These are phyloP conservation scores for Anagyrus pseudococci DNA, from an alignment of 2,888 invertebrate species.

Conservation along the genomic window DNA sequence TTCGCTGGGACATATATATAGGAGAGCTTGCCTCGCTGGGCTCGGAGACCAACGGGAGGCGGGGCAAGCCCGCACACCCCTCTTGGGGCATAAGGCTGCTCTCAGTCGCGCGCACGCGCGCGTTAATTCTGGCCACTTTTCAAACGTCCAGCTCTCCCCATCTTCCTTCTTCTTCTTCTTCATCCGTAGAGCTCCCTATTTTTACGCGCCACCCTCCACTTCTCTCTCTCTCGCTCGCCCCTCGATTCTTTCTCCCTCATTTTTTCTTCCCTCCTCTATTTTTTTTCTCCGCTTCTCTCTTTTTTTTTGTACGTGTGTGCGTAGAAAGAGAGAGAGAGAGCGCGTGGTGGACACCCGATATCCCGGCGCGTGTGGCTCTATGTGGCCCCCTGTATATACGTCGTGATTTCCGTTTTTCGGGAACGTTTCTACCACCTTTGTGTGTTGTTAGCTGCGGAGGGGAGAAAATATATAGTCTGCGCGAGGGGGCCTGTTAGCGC, in stretches of 20 bases:
- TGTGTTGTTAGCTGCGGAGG: no score
- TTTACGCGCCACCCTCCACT: conserved; percentile 6
- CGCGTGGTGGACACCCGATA: conserved; percentile 53
- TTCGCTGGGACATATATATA: no score
- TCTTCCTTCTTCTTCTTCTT: no score
- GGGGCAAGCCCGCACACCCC: no score
- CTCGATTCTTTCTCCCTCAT: conserved; percentile 21
- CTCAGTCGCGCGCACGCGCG: conserved; percentile 43
- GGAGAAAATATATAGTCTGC: neutral
- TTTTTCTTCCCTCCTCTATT: conserved; percentile 20
- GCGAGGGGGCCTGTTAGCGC: conserved; percentile 12
- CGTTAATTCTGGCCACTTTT: conserved; percentile 59
- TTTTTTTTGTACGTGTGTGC: no score
- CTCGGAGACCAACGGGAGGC: no score
- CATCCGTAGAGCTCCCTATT: no score
- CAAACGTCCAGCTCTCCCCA: conserved; percentile 47
- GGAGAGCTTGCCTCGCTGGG: no score
- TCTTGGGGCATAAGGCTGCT: no score
- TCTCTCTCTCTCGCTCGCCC: no score
- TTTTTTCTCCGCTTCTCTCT: conserved; percentile 28
- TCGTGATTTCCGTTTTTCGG: conserved; percentile 50
- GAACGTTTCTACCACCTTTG: conserved; percentile 5
- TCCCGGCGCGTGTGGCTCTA: conserved; percentile 42
- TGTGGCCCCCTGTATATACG: conserved; percentile 33
- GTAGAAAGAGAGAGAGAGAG: no score